Percentiles rank a stretch among this genome's conserved stretches.
Evolutionary conservation across 2,797 vertebrate genomes (phyloP).

Genomic region (Phrynocephalus guinanensis): DNA sequence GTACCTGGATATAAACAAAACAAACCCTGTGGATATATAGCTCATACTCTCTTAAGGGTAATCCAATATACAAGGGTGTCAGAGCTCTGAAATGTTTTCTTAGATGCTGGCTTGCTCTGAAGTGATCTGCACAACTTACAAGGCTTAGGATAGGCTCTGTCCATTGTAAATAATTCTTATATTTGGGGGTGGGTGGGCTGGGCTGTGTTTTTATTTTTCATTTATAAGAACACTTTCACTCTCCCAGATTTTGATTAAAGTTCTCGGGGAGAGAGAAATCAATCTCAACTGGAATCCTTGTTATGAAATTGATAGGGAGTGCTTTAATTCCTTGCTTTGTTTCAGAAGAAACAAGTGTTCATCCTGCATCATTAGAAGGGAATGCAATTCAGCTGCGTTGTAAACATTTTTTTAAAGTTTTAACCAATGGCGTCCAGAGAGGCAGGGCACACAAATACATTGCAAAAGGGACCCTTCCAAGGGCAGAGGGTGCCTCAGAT

Average conservation of each 20-base stretch:
- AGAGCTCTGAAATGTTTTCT: slow-evolving; percentile 46
- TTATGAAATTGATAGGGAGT: slow-evolving; percentile 66
- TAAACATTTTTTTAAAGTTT: slow-evolving; percentile 41
- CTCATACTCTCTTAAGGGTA: slow-evolving; percentile 62
- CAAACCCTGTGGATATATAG: slow-evolving; percentile 75
- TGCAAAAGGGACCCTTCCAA: slow-evolving; percentile 14
- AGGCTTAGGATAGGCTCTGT: slow-evolving; percentile 52
- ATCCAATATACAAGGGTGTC: slow-evolving; percentile 73
- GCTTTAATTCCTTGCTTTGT: slow-evolving; percentile 67
- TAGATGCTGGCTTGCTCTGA: slow-evolving; percentile 39
- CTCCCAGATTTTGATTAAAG: slow-evolving; percentile 52
- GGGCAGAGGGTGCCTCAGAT: slow-evolving; percentile 15
- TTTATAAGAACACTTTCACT: slow-evolving; percentile 34
- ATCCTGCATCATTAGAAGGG: slow-evolving; percentile 64
- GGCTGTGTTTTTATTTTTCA: slow-evolving; percentile 31
- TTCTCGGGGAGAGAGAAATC: slow-evolving; percentile 6
- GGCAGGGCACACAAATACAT: slow-evolving; percentile 38
- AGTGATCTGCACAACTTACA: slow-evolving; percentile 38
- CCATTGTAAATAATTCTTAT: slow-evolving; percentile 66
- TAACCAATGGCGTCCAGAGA: slow-evolving; percentile 62
- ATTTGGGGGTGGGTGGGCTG: not conserved
- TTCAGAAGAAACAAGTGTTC: slow-evolving; percentile 40
- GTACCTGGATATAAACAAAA: slow-evolving; percentile 55
- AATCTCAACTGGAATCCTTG: slow-evolving; percentile 44
- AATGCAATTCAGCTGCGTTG: slow-evolving; percentile 63